These are phyloP conservation scores for Chelonoidis abingdonii DNA, from an alignment of 2,113 vertebrate species.

Conservation along the genomic window DNA sequence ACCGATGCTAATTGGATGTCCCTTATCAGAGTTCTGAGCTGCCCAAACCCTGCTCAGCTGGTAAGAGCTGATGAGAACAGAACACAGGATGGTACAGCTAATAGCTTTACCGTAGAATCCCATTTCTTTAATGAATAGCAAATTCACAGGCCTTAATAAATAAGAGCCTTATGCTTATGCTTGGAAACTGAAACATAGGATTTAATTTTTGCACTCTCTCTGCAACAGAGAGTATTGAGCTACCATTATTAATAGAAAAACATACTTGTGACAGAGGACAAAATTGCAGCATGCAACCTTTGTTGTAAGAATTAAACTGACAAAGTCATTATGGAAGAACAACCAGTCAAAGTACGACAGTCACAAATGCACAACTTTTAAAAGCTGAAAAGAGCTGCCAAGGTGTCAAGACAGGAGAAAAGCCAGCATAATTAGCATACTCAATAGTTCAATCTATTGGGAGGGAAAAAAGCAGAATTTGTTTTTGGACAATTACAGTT, in stretches of 20 bases:
- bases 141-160: conserved; percentile 17
- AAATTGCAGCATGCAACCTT: accelerated
- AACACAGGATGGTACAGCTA: conserved; percentile 31
- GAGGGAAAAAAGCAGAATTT: conserved; percentile 42
- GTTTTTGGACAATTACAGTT: conserved; percentile 71
- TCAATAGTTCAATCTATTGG: conserved; percentile 49
- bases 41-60: conserved; percentile 25
- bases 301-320: conserved; percentile 41
- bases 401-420: conserved; percentile 59
- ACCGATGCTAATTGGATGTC: conserved; percentile 28
- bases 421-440: conserved; percentile 61
- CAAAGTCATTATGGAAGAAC: conserved; percentile 35
- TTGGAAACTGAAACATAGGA: not conserved
- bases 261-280: not conserved
- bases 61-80: conserved; percentile 48
- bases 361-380: conserved; percentile 38
- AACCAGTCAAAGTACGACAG: conserved; percentile 13
- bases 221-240: not conserved
- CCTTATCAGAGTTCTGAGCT: conserved; percentile 54
- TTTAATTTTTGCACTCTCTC: not conserved
- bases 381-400: conserved; percentile 68
- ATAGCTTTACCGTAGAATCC: conserved; percentile 46
- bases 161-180: not conserved
- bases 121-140: conserved; percentile 55
- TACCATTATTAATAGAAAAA: not conserved